Percentiles rank a stretch among this genome's conserved stretches.
Evolutionary conservation across 2,797 vertebrate genomes (phyloP).

Genomic region (Enteromius viviparus): DNA sequence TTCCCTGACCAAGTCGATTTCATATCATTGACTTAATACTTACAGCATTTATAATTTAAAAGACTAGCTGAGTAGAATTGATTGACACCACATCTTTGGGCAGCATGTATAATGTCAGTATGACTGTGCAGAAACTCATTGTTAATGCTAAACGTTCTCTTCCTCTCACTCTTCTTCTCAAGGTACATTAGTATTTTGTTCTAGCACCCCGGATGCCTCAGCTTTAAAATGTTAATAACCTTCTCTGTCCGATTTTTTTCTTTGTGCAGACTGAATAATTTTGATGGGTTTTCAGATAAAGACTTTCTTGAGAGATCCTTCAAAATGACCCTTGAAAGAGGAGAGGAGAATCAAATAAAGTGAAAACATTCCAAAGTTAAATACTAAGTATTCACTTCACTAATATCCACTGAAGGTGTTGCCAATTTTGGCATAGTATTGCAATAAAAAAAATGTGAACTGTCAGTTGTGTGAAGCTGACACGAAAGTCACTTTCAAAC

Average conservation of each 20-base stretch:
- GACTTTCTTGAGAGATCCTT: not conserved
- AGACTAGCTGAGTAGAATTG: not conserved
- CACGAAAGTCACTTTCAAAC: not conserved
- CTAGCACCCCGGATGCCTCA: not conserved
- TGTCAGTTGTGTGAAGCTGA: not conserved
- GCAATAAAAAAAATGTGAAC: no score
- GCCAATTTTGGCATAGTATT: not conserved
- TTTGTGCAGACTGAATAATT: not conserved
- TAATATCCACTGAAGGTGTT: not conserved
- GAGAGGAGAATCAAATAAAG: not conserved
- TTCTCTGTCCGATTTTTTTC: not conserved
- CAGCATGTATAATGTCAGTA: not conserved
- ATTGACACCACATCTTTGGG: not conserved
- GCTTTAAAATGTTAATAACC: conserved; percentile 19
- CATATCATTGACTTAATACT: not conserved
- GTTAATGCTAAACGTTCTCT: not conserved
- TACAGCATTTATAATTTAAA: not conserved
- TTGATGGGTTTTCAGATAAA: not conserved
- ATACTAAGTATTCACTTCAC: not conserved
- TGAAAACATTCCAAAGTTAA: not conserved
- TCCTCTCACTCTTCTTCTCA: conserved; percentile 6
- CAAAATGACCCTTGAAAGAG: not conserved
- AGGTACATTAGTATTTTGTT: conserved; percentile 25
- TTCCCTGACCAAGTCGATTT: not conserved
- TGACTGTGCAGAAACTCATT: conserved; percentile 18